Evolutionary conservation across 2,797 vertebrate genomes (phyloP).

Genomic region (Helarctos malayanus): DNA sequence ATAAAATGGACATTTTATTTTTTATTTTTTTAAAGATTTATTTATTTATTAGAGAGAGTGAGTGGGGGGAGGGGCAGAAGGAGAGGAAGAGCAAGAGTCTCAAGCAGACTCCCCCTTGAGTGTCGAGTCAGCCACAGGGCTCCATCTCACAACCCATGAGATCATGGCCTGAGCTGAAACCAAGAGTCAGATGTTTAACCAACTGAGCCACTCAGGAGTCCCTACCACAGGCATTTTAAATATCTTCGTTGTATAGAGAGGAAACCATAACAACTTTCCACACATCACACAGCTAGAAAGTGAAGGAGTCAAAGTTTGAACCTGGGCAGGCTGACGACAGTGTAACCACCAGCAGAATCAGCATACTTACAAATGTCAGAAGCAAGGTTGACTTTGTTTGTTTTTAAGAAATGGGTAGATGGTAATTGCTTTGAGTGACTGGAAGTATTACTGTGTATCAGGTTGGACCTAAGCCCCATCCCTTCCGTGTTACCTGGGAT

Average conservation of each 20-base stretch:
- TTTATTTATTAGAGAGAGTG: not conserved
- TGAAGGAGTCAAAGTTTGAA: not conserved
- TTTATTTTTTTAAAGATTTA: not conserved
- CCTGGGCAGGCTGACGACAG: not conserved
- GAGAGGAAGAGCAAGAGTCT: not conserved
- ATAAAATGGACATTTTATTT: not conserved
- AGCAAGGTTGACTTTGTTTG: not conserved
- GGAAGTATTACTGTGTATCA: not conserved
- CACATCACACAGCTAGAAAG: not conserved
- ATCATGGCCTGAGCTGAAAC: not conserved
- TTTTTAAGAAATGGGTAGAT: not conserved
- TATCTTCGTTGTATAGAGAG: not conserved
- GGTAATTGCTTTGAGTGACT: not conserved
- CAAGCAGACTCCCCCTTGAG: not conserved
- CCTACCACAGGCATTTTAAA: not conserved
- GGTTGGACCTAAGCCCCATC: not conserved
- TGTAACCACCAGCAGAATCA: not conserved
- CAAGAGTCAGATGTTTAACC: not conserved
- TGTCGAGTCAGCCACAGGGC: rapidly evolving
- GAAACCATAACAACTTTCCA: not conserved
- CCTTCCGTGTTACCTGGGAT: not conserved
- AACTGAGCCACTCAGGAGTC: not conserved
- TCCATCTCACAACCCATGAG: not conserved
- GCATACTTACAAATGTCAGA: not conserved
- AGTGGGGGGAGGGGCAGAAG: not conserved